Base-by-base conservation (phyloP, 2,113 vertebrate genomes). In the Condylura cristata region DNA sequence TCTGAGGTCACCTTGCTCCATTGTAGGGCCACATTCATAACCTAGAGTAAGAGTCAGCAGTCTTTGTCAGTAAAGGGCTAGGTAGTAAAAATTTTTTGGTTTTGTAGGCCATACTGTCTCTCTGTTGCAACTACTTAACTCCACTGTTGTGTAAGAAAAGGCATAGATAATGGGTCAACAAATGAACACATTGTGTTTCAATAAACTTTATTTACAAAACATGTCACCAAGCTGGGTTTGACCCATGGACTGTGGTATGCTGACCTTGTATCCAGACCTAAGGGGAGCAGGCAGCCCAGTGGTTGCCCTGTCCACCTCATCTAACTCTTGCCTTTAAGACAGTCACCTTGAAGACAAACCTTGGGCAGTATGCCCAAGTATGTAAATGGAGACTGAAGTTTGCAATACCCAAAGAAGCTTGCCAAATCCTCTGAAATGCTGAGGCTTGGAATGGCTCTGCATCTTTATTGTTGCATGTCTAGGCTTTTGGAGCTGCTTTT, bases 151-250 rank as follows among this genome's bases (percentile, higher is more conserved):
- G 10, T 30, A 84, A 78, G 53, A 79, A 26, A 44, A 34, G 2
- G 13, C 41, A 26, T 5, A 66, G 28, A 63, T 17, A 30, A 63
- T 28, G 32, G 2, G 9, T 18, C n/a, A 71, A 88, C 17, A 68
- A 44, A 48, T 37, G 17, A 41, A 5, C 28, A 10, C 34, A 2
- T 60, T 88, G 39, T n/a, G 34, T 44, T 86, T 68, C 3, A 48
- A 14, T 28, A 66, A 39, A 56, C 11, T 86, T 58, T n/a, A 68
- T 44, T 92, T 90, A 84, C n/a, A 90, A 66, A 87, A 26, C 5
- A 20, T 65, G 8, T 81, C n/a, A n/a, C 24, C 30, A 18, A 32
- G 22, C 41, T 87, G 51, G 32, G 65, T 76, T 53, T 93, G 76
- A 16, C 32, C 32, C 26, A 26, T 11, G 22, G 41, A 2, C 39